A percentile compares a stretch with the other conserved stretches of the same genome.
phyloP scores from a whole-genome alignment of 2,888 invertebrate genomes.

The Seira ritae region DNA sequence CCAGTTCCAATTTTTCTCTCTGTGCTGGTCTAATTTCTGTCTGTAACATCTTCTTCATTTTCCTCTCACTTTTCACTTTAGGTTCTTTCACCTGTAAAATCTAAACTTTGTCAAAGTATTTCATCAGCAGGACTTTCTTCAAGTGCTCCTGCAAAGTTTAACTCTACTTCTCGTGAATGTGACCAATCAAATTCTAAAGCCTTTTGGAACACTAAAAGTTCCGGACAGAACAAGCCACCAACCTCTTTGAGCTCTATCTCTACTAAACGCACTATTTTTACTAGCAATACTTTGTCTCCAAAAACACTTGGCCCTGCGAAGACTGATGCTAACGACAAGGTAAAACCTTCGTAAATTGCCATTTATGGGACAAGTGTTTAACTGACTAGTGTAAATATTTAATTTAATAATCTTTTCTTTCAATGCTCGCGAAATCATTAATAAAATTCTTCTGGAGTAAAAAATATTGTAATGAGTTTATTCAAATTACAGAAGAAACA shows the following conservation, averaged over 20 bases:
- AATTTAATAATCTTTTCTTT: background rate
- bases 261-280: conserved; percentile 61
- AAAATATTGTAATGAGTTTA: background rate
- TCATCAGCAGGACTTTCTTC: conserved; percentile 57
- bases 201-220: conserved; percentile 52
- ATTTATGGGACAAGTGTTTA: conserved; percentile 6
- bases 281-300: conserved; percentile 52
- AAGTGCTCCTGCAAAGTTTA: conserved; percentile 43
- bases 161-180: conserved; percentile 45
- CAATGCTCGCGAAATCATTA: too few species aligned
- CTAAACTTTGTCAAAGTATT: conserved; percentile 62
- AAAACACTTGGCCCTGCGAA: conserved; percentile 52
- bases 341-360: conserved; percentile 25
- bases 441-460: background rate
- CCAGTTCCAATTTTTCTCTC: conserved; percentile 5
- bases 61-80: conserved; percentile 30
- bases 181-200: conserved; percentile 41
- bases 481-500: conserved; percentile 38
- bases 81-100: conserved; percentile 66
- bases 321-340: conserved; percentile 45
- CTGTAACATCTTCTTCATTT: background rate
- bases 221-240: conserved; percentile 46
- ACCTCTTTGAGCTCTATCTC: conserved; percentile 49
- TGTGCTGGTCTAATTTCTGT: conserved; percentile 4
- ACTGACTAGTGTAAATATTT: too few species aligned